Conservation (phyloP, 2,797 vertebrate species). For the Selene dorsalis region DNA sequence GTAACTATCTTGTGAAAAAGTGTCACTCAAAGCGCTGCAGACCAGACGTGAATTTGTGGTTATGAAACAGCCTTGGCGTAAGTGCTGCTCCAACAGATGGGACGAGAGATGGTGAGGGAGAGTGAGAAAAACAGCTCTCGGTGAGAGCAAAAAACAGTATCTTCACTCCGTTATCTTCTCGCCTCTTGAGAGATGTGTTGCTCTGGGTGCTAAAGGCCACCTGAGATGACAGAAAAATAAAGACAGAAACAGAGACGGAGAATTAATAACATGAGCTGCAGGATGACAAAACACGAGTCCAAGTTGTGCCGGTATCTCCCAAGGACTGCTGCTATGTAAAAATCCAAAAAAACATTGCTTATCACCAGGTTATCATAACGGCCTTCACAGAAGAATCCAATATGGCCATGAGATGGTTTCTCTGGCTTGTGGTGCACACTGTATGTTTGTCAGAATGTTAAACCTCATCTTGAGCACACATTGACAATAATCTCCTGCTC, state of each 20-base stretch:
- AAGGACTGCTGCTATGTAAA: conserved; percentile 5
- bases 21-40: conserved; percentile 39
- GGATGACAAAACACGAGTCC: neutral
- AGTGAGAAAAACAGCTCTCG: conserved; percentile 65
- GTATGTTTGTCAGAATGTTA: neutral
- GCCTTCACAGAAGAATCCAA: conserved; percentile 28
- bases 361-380: conserved; percentile 28
- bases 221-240: conserved; percentile 55
- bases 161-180: conserved; percentile 45
- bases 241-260: conserved; percentile 7
- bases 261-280: conserved; percentile 26
- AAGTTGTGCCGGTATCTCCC: conserved; percentile 5
- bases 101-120: conserved; percentile 56
- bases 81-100: conserved; percentile 65
- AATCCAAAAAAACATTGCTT: neutral
- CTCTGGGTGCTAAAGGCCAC: conserved; percentile 56
- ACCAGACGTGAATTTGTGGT: conserved; percentile 49
- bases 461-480: conserved; percentile 17
- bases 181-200: conserved; percentile 54
- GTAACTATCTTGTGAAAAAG: conserved; percentile 17
- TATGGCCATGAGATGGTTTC: conserved; percentile 43
- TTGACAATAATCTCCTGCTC: conserved; percentile 49
- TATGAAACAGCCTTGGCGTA: conserved; percentile 67
- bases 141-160: conserved; percentile 40
- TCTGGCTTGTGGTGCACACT: neutral